Percentiles rank a stretch among this genome's conserved stretches.
These are phyloP conservation scores for Propsilocerus akamusi DNA, from an alignment of 1,140 invertebrate species.

Conservation along the genomic window DNA sequence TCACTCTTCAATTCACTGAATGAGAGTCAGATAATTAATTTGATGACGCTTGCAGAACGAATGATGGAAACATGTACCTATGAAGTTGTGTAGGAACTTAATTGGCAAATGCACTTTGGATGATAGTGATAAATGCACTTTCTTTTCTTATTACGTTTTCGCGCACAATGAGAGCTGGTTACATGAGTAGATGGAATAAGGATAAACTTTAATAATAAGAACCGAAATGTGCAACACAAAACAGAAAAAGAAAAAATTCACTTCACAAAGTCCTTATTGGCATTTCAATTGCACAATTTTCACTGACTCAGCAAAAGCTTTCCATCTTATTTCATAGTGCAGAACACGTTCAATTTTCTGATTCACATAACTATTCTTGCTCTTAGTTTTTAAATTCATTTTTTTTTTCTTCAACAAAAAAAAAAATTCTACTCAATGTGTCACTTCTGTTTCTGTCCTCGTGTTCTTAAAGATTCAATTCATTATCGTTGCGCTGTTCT, in stretches of 20 bases:
- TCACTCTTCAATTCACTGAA: too few species aligned
- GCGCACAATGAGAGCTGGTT: too few species aligned
- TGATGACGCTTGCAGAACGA: too few species aligned
- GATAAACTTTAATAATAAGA: background rate
- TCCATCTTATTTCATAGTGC: conserved; percentile 1
- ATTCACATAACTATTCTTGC: background rate
- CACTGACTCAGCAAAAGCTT: background rate
- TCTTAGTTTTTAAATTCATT: background rate
- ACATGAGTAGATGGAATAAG: too few species aligned
- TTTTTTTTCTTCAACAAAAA: background rate
- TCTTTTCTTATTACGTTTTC: too few species aligned
- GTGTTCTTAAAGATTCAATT: background rate
- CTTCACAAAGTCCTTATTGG: too few species aligned
- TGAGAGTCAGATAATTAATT: too few species aligned
- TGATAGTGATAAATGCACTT: conserved; percentile 1
- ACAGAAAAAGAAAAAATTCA: too few species aligned
- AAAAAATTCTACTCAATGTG: too few species aligned
- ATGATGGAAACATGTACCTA: too few species aligned
- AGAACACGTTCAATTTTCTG: background rate
- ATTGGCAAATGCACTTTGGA: background rate
- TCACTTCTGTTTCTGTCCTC: background rate
- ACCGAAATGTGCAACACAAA: background rate
- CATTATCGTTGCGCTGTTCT: background rate
- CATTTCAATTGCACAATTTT: background rate
- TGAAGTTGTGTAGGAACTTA: too few species aligned